Percentiles rank a stretch among this genome's conserved stretches.
Conservation (phyloP, 1,140 invertebrate species). For the Megalopta genalis region DNA sequence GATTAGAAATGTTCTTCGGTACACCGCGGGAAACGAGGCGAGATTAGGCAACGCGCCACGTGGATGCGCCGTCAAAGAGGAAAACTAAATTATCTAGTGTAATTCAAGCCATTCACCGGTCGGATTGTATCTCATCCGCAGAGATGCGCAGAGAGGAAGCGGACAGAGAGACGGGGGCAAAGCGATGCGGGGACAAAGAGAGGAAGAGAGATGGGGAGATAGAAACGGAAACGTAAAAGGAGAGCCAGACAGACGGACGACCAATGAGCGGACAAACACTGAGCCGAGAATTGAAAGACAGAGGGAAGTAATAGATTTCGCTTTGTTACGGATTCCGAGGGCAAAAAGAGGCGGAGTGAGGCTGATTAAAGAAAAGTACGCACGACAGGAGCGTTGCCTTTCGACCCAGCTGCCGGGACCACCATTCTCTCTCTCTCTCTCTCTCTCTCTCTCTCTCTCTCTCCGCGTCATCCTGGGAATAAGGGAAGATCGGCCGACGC, state of each 20-base stretch:
- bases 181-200: no score
- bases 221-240: not conserved
- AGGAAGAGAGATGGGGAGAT: no score
- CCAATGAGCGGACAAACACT: constrained; percentile 27
- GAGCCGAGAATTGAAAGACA: constrained; percentile 22
- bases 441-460: no score
- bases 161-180: no score
- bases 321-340: constrained; percentile 20
- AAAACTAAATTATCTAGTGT: constrained; percentile 33
- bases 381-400: not conserved
- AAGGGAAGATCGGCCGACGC: not conserved
- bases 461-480: not conserved
- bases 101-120: constrained; percentile 18
- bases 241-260: not conserved
- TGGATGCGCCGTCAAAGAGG: constrained; percentile 11
- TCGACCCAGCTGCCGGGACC: not conserved
- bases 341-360: not conserved
- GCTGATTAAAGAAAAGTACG: constrained; percentile 20
- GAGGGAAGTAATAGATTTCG: constrained; percentile 27
- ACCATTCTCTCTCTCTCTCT: no score
- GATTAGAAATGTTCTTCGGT: constrained; percentile 5
- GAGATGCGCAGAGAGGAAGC: constrained; percentile 4
- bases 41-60: not conserved
- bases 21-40: not conserved
- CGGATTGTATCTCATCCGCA: constrained; percentile 17